Evolutionary conservation across 2,888 invertebrate genomes (phyloP).

Genomic region (Cosmopolites sordidus): DNA sequence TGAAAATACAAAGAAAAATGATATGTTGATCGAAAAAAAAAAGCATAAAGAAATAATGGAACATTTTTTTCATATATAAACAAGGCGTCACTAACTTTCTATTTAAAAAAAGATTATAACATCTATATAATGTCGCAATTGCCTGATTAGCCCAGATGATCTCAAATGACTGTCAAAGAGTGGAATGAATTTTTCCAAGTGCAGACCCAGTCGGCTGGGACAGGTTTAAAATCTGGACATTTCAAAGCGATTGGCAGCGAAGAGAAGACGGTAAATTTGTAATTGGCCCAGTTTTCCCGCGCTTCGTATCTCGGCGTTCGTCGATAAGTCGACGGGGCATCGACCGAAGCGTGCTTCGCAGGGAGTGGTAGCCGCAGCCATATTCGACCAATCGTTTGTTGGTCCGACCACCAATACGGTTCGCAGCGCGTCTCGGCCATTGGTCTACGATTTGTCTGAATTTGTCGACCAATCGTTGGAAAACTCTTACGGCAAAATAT

Average conservation of each 20-base stretch:
- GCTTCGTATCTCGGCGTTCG: constrained; percentile 36
- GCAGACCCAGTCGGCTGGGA: background rate
- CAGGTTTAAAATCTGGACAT: constrained; percentile 5
- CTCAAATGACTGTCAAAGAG: no score
- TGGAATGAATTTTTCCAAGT: no score
- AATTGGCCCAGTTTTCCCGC: constrained; percentile 48
- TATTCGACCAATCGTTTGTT: constrained; percentile 27
- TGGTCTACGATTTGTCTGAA: constrained; percentile 60
- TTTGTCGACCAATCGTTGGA: constrained; percentile 86
- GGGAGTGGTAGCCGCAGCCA: constrained; percentile 63
- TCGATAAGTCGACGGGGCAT: constrained; percentile 43
- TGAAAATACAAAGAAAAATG: no score
- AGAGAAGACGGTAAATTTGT: constrained; percentile 33
- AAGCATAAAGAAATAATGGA: no score
- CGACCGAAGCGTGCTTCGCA: constrained; percentile 45
- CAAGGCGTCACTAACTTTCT: no score
- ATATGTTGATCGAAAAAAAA: no score
- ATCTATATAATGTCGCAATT: no score
- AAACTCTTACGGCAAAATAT: constrained; percentile 68
- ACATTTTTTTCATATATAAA: no score
- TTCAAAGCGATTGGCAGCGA: constrained; percentile 17
- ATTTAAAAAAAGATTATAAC: no score
- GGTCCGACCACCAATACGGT: constrained; percentile 61
- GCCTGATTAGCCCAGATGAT: no score
- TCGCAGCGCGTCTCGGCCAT: constrained; percentile 71